Base-by-base conservation (phyloP, 2,888 invertebrate species). In the Cheilosia scutellata region DNA sequence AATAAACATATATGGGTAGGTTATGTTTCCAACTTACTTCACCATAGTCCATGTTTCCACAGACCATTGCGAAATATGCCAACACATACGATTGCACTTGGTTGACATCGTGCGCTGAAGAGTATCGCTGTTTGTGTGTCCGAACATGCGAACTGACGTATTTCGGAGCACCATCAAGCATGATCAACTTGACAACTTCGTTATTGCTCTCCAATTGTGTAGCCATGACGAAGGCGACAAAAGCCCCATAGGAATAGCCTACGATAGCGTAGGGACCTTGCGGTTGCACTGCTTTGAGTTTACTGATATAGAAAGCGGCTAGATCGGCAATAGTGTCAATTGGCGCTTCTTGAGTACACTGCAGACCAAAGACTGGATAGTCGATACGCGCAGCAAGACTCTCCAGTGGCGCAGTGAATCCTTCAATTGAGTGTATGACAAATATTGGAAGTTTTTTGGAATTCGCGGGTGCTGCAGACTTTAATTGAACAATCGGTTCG, bases 171-270 rank as follows among this genome's bases (percentile, higher is more conserved):
- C 99, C 99, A 93, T 99, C 99, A 88, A 99, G 93, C 88, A 99
- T 94, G 88, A 96, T 94, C n/a, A 93, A 88, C 60, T 90, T 89
- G 6, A 90, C 89, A 6, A 88, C 79, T 87, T 93, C 92, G 13
- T 91, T 91, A 51, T 93, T 93, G 88, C 93, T 93, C 91, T 98
- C 97, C 71, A 99, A 93, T 91, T 97, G 96, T 42, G 96, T 93
- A 33, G 97, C 97, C 95, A 99, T 98, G 93, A 98, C 99, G 91
- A 98, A 97, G 20, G 98, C 98, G 40, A 99, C 96, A 89, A 96
- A 95, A 51, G 98, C 97, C 84, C 99, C 99, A 92, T 97, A 99
- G 0, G 99, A 99, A 93, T 99, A 99, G 2, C 99, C 99, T 57
- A 97, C 95, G 87, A 99, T 93, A 65, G 95, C 95, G 94, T 97